Evolutionary conservation across 2,888 invertebrate species (phyloP).

Genomic region (Ormyrus rosae): DNA sequence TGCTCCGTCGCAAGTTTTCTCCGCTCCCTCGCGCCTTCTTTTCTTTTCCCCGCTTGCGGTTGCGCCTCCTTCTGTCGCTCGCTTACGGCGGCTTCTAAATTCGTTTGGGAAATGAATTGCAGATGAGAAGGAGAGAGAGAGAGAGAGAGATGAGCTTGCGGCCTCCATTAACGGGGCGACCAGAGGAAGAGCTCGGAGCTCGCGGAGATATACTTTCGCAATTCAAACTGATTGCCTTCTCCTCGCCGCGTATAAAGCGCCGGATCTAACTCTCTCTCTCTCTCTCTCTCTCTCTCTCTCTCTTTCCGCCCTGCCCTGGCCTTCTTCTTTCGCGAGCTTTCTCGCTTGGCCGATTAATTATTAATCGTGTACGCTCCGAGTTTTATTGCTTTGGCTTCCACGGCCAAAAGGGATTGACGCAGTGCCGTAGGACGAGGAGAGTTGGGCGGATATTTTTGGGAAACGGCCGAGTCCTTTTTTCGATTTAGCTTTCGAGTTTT

Average conservation of each 20-base stretch:
- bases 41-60: not conserved
- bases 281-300: no score
- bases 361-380: no score
- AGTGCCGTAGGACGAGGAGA: no score
- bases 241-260: not conserved
- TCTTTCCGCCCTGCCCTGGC: no score
- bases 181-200: not conserved
- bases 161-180: conserved; percentile 10
- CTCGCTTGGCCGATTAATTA: no score
- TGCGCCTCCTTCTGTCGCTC: not conserved
- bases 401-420: no score
- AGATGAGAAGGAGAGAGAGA: conserved; percentile 28
- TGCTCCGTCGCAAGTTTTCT: conserved; percentile 12
- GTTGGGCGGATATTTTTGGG: no score
- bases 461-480: no score
- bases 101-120: conserved; percentile 58
- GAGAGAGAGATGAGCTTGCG: conserved; percentile 2
- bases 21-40: not conserved
- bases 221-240: conserved; percentile 28
- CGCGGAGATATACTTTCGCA: conserved; percentile 19
- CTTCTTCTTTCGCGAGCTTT: no score
- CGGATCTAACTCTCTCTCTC: no score
- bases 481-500: no score
- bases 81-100: conserved; percentile 51
- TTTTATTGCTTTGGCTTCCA: no score